Base-by-base conservation (phyloP, 1,140 invertebrate species). In the Drosophila varians region DNA sequence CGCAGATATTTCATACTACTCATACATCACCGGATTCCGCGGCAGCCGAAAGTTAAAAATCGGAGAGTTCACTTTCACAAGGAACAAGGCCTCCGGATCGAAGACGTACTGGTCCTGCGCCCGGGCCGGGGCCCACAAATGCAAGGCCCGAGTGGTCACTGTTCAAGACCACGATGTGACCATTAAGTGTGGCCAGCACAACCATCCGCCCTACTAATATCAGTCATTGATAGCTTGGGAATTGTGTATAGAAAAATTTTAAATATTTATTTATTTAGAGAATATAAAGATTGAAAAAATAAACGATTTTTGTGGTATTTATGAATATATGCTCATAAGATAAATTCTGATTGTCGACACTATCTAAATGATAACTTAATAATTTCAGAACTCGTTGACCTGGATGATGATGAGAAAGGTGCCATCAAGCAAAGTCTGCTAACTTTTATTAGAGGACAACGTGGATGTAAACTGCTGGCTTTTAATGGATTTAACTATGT, bases 91-190 rank as follows among this genome's bases (percentile, higher is more conserved):
- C 4, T 75, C 86, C 0, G 90, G 88, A 3, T 46, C 53, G 2
- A 90, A 91, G 46, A 91, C 86, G 1, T 91, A 91, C 58, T 91
- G 90, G 90, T 91, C 90, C 0, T 91, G 90, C 68, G 90, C 90
- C 7, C 72, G 90, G 7, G 90, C 90, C 18, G 90, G 89, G 4
- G 74, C 82, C 4, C 89, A 91, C 54, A 91, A 91, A 36, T 91
- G 90, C 74, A 91, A 91, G 54, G 90, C 90, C 14, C 70, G 90
- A 8, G 89, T 91, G 11, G 89, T 91, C 2, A 91, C 90, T 11
- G 73, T 90, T 38, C 58, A 89, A 55, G 77, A 91, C 18, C 82
- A 90, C 14, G 84, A 90, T 47, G 88, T 91, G 28, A 83, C 90
- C 31, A 74, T 91, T 5, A 91, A 91, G 70, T 90, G 86, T 60